Evolutionary conservation across 2,113 vertebrate genomes (phyloP).

Genomic region (Colaptes auratus): DNA sequence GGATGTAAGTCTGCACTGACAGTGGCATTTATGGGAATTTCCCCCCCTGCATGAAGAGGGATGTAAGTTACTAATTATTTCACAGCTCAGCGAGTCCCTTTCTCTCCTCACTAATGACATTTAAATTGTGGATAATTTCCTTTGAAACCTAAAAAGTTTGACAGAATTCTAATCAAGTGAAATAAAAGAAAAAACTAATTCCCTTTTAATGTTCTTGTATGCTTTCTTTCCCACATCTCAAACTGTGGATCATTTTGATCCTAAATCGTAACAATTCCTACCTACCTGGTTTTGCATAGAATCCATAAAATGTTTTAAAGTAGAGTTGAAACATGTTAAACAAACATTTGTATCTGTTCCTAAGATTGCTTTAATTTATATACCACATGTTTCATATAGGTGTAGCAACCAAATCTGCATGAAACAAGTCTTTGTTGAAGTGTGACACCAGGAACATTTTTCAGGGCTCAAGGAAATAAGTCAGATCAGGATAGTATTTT

Average conservation of each 20-base stretch:
- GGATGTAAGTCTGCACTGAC: background rate
- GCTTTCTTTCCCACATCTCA: background rate
- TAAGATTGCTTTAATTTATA: background rate
- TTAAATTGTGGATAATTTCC: background rate
- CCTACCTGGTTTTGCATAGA: background rate
- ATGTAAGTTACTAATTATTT: background rate
- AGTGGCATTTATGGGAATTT: background rate
- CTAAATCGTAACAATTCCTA: background rate
- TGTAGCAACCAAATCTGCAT: background rate
- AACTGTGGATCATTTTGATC: background rate
- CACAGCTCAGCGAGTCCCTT: background rate
- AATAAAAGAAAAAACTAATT: background rate
- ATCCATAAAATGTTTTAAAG: background rate
- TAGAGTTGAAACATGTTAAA: background rate
- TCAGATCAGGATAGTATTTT: background rate
- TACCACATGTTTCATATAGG: background rate
- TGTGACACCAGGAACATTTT: background rate
- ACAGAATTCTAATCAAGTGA: background rate
- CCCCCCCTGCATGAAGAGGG: background rate
- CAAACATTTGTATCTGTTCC: background rate
- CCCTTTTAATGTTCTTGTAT: background rate
- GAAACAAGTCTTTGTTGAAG: background rate
- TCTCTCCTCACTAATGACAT: background rate
- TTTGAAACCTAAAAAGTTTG: background rate
- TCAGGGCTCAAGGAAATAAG: background rate